Conservation (phyloP, 1,140 invertebrate genomes). For the Papilio helenus region DNA sequence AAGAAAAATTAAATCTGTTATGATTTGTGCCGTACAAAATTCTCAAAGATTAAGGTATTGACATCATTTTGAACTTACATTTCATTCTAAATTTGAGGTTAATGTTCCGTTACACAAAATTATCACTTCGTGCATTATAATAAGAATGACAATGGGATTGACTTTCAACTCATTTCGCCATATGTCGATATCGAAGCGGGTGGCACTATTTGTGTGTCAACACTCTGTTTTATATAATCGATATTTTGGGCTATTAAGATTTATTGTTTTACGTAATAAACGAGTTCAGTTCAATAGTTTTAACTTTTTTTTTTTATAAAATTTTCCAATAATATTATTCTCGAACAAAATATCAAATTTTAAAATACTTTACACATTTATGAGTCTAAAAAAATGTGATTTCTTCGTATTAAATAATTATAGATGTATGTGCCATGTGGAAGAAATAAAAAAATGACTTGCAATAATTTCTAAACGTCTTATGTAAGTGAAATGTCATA, state of each 20-base stretch:
- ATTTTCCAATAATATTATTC: no score
- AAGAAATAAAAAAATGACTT: neutral
- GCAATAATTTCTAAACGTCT: conserved; percentile 2
- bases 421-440: no score
- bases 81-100: neutral
- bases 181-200: conserved; percentile 63
- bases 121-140: conserved; percentile 35
- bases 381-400: neutral
- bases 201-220: conserved; percentile 50
- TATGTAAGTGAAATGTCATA: conserved; percentile 5
- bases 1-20: neutral
- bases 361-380: no score
- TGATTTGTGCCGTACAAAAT: neutral
- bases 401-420: neutral
- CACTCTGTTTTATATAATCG: conserved; percentile 51
- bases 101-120: conserved; percentile 36
- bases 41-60: no score
- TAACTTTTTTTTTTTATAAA: no score
- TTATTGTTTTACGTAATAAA: conserved; percentile 26
- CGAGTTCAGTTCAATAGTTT: conserved; percentile 2
- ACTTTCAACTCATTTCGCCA: conserved; percentile 28
- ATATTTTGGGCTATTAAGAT: conserved; percentile 48
- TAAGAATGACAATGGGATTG: conserved; percentile 35
- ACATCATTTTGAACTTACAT: neutral
- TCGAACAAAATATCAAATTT: no score